A percentile compares a stretch with the other conserved stretches of the same genome.
Evolutionary conservation across 2,113 vertebrate species (phyloP).

Genomic region (Heliornis fulica): DNA sequence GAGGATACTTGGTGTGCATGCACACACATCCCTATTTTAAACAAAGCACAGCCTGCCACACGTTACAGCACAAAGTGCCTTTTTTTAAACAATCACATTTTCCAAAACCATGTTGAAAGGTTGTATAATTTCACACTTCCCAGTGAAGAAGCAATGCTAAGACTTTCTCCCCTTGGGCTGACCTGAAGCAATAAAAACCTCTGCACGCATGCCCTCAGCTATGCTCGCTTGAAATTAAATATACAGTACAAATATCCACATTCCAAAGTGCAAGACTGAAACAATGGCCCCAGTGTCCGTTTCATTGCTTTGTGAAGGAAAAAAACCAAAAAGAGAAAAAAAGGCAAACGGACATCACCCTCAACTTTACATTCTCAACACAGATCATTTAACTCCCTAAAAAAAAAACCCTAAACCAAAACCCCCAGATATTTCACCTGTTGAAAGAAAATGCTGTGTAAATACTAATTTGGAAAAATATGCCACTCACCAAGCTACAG

Average conservation of each 20-base stretch:
- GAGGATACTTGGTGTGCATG: neutral
- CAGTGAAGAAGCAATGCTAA: slow-evolving; percentile 46
- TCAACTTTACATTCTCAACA: slow-evolving; percentile 67
- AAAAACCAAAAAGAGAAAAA: neutral
- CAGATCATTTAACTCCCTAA: slow-evolving; percentile 61
- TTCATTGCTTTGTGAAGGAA: slow-evolving; percentile 11
- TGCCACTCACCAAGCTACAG: slow-evolving; percentile 6
- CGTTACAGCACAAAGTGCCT: neutral
- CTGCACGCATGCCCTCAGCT: slow-evolving; percentile 58
- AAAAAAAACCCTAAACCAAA: slow-evolving; percentile 39
- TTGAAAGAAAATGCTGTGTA: slow-evolving; percentile 72
- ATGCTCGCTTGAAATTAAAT: slow-evolving; percentile 73
- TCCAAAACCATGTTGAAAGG: neutral
- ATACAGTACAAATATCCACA: slow-evolving; percentile 77
- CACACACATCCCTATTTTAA: neutral
- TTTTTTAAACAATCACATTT: slow-evolving; percentile 19
- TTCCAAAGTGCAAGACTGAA: slow-evolving; percentile 66
- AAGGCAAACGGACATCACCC: slow-evolving; percentile 65
- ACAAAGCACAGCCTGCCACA: neutral
- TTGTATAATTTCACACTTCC: slow-evolving; percentile 34
- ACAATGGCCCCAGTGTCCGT: slow-evolving; percentile 75
- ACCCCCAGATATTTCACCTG: slow-evolving; percentile 72
- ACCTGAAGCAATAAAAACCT: slow-evolving; percentile 69
- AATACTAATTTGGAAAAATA: slow-evolving; percentile 68
- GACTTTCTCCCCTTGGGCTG: slow-evolving; percentile 32